These are phyloP conservation scores for Eospalax fontanierii DNA, from an alignment of 2,797 vertebrate species.

Conservation along the genomic window DNA sequence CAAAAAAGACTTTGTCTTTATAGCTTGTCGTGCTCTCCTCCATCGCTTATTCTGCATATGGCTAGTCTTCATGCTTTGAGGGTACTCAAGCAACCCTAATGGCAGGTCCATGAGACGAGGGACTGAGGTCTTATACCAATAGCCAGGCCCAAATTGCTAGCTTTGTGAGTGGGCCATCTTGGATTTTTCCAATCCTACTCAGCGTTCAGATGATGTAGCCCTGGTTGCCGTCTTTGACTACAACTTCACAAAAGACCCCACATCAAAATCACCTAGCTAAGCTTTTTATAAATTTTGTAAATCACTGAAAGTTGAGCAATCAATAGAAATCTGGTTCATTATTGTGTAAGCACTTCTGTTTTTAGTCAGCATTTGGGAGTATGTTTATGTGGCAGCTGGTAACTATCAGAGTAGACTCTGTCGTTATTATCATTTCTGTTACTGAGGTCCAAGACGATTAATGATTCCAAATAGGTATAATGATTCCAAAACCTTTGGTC, in stretches of 20 bases:
- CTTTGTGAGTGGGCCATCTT: not conserved
- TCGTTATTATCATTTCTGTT: not conserved
- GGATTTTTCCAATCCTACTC: not conserved
- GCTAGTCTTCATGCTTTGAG: not conserved
- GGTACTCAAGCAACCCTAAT: not conserved
- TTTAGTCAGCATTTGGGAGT: not conserved
- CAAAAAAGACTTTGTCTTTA: not conserved
- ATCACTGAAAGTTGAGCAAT: not conserved
- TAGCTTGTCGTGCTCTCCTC: not conserved
- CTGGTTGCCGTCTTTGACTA: not conserved
- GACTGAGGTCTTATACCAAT: not conserved
- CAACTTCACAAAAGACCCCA: not conserved
- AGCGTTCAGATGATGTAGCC: not conserved
- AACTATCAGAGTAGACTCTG: not conserved
- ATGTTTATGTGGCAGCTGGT: not conserved
- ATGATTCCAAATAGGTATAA: not conserved
- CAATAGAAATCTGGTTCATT: not conserved
- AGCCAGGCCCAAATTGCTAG: not conserved
- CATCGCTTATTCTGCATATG: not conserved
- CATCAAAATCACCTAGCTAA: not conserved
- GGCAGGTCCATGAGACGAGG: not conserved
- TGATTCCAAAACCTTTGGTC: not conserved
- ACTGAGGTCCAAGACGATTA: not conserved
- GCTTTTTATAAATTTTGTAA: constrained; percentile 5
- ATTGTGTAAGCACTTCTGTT: not conserved